Percentiles rank a stretch among this genome's conserved stretches.
These are phyloP conservation scores for Rynchops niger DNA, from an alignment of 2,113 vertebrate genomes.

Conservation along the genomic window DNA sequence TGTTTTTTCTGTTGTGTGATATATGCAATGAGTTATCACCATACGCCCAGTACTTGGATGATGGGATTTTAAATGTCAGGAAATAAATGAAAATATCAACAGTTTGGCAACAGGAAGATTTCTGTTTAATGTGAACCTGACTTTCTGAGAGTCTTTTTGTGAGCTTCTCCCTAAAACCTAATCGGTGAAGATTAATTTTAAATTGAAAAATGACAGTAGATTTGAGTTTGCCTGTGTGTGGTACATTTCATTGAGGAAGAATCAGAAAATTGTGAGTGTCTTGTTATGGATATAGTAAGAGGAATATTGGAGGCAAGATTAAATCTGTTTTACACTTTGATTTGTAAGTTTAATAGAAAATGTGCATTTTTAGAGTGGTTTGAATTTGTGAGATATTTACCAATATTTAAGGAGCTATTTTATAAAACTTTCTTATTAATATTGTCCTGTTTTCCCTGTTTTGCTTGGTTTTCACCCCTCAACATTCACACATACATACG, in stretches of 20 bases:
- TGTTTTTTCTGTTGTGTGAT: conserved; percentile 29
- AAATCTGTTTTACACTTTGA: neutral
- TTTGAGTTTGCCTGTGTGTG: neutral
- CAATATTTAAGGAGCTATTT: neutral
- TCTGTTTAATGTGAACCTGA: conserved; percentile 11
- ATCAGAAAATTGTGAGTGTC: neutral
- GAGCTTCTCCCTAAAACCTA: neutral
- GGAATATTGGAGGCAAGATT: neutral
- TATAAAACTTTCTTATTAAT: neutral
- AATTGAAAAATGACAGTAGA: neutral
- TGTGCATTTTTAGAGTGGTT: neutral
- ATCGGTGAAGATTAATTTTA: neutral
- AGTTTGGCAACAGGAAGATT: conserved; percentile 35
- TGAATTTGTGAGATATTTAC: neutral
- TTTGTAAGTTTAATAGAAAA: neutral
- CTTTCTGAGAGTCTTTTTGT: conserved; percentile 27
- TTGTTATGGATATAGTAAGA: neutral
- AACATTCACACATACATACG: neutral
- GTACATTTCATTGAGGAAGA: neutral
- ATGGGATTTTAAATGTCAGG: conserved; percentile 67
- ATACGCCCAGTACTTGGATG: conserved; percentile 6
- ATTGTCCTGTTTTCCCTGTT: neutral
- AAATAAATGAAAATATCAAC: conserved; percentile 66
- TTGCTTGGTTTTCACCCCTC: neutral
- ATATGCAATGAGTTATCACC: conserved; percentile 22